Conservation (phyloP, 2,113 vertebrate species). For the Natator depressus region DNA sequence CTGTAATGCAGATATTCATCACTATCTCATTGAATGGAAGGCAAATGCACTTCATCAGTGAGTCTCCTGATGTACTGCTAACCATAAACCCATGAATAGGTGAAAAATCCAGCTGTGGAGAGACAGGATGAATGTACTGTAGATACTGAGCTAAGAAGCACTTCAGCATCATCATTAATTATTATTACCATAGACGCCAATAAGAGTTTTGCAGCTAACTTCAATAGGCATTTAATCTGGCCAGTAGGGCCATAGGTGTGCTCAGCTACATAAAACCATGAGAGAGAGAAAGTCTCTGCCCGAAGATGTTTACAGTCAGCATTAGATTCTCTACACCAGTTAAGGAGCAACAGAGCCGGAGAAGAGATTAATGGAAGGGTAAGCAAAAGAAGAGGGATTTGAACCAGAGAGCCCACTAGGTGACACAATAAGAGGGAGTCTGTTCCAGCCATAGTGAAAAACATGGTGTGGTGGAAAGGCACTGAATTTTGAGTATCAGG, state of each 20-base stretch:
- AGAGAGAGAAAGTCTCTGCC: not conserved
- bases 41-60: not conserved
- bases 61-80: not conserved
- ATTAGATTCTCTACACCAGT: not conserved
- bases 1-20: not conserved
- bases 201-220: no score
- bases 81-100: not conserved
- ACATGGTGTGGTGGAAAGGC: not conserved
- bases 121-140: not conserved
- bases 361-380: not conserved
- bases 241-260: not conserved
- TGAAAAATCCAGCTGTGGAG: not conserved
- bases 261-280: fast-evolving
- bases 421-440: not conserved
- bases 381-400: not conserved
- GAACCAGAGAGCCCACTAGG: not conserved
- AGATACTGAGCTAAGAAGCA: not conserved
- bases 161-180: not conserved
- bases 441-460: not conserved
- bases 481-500: not conserved
- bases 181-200: not conserved
- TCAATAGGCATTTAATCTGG: fast-evolving
- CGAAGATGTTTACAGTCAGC: not conserved
- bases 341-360: not conserved
- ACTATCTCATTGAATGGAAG: not conserved